Evolutionary conservation across 2,797 vertebrate genomes (phyloP), one percentile per base, ranked within the genome.

Genomic region (Alca torda): DNA sequence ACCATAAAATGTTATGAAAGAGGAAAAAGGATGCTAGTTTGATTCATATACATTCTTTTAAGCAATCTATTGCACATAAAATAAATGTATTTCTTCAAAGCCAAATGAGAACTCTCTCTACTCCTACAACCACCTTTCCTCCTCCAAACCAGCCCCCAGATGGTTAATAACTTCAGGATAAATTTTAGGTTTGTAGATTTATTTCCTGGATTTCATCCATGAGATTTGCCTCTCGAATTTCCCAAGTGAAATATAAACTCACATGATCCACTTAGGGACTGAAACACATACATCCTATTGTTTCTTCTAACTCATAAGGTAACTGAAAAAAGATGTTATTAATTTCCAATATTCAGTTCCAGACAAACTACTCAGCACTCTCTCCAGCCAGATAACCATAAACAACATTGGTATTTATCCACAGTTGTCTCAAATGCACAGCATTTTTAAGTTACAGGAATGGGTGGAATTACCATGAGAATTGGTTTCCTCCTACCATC

Each of bases 181-280:
- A 88, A 72, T 93, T 67, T 63, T 73, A 35, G 24, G 10, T 75
- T 81, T 94, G 69, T 70, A 84, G 68, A 91, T 95, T 92, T 96
- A 88, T 92, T 97, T 70, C 60, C 90, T 93, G 73, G 81, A 90
- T 95, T 85, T 89, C 64, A 89, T 80, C 84, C 81, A 86, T 37
- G 90, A 94, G 53, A 87, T 90, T 92, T 96, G 82, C 60, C 41
- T 84, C 68, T 91, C 37, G 61, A 78, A 96, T 95, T 95, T 97
- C 90, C 90, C 96, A 93, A 90, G 59, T 83, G 85, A 95, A 91
- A 94, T 54, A 84, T 0, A 60, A 23, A 59, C 69, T 93, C 20
- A 13, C 75, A 90, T 13, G 37, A 93, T 85, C 46, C 76, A 84
- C 74, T 82, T 23, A 91, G 59, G 68, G 94, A 73, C 46, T 81